phyloP scores from a whole-genome alignment of 2,113 vertebrate genomes.

The Epinephelus fuscoguttatus region DNA sequence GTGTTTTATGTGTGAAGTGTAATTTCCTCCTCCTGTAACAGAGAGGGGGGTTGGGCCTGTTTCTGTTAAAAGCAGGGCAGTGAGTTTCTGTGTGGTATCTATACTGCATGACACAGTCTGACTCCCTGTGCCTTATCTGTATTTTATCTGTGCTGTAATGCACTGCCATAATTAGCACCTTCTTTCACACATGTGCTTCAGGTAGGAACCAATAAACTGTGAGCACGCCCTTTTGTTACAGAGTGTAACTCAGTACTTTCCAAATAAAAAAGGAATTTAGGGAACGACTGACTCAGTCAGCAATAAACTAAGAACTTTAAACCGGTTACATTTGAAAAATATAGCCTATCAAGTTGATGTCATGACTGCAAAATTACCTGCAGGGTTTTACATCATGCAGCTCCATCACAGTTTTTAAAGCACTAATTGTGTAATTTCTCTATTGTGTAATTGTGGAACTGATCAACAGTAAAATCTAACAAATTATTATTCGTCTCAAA shows the following conservation, averaged over 20 bases:
- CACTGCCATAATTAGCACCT: slow-evolving; percentile 36
- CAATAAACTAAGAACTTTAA: neutral
- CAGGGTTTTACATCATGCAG: neutral
- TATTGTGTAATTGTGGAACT: neutral
- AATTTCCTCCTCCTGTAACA: slow-evolving; percentile 63
- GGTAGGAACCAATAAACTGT: slow-evolving; percentile 24
- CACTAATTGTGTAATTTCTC: neutral
- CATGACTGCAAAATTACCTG: neutral
- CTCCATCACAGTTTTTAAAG: neutral
- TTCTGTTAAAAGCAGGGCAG: slow-evolving; percentile 59
- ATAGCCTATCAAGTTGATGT: neutral
- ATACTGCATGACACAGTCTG: slow-evolving; percentile 9
- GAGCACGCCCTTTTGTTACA: slow-evolving; percentile 10
- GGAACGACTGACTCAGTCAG: neutral
- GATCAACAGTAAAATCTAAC: neutral
- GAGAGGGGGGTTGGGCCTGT: slow-evolving; percentile 36
- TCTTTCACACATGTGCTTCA: neutral
- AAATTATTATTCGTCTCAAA: neutral
- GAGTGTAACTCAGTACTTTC: neutral
- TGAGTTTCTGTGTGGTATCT: slow-evolving; percentile 48
- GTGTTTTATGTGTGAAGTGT: slow-evolving; percentile 61
- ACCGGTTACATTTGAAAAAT: neutral
- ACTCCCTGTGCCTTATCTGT: neutral
- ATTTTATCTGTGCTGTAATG: slow-evolving; percentile 27
- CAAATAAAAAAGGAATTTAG: slow-evolving; percentile 14